Evolutionary conservation across 2,888 invertebrate genomes (phyloP).

Genomic region (Caenorhabditis becei): DNA sequence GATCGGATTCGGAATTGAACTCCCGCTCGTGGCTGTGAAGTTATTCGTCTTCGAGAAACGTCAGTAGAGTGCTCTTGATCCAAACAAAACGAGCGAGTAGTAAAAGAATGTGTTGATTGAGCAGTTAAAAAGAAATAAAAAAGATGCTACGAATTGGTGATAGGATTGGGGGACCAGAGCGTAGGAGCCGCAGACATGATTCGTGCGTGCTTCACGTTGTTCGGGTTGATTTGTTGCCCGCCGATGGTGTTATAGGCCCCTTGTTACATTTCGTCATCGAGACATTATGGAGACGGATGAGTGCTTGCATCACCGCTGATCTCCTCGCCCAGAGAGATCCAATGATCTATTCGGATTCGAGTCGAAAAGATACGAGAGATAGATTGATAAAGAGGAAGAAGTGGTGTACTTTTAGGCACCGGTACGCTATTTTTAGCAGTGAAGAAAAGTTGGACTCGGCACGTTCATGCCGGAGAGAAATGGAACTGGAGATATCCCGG

Average conservation of each 20-base stretch:
- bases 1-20: conserved; percentile 6
- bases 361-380: conserved; percentile 21
- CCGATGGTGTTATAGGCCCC: conserved; percentile 39
- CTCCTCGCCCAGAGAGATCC: conserved; percentile 21
- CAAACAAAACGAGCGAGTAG: not conserved
- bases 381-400: conserved; percentile 1
- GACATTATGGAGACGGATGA: conserved; percentile 6
- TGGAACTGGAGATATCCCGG: too few relatives aligned
- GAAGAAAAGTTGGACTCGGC: too few relatives aligned
- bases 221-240: conserved; percentile 59
- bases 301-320: conserved; percentile 4
- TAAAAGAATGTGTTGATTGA: conserved; percentile 48
- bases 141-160: conserved; percentile 3
- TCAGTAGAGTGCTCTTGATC: conserved; percentile 1
- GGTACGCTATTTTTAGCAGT: not conserved
- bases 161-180: not conserved
- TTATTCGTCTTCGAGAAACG: not conserved
- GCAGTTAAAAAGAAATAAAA: conserved; percentile 61
- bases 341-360: conserved; percentile 51
- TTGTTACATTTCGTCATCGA: conserved; percentile 4
- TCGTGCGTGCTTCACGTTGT: conserved; percentile 36
- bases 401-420: conserved; percentile 29
- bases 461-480: too few relatives aligned
- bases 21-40: not conserved
- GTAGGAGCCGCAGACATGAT: conserved; percentile 18